Base-by-base conservation (phyloP, 2,888 invertebrate species). In the Therioaphis trifolii region DNA sequence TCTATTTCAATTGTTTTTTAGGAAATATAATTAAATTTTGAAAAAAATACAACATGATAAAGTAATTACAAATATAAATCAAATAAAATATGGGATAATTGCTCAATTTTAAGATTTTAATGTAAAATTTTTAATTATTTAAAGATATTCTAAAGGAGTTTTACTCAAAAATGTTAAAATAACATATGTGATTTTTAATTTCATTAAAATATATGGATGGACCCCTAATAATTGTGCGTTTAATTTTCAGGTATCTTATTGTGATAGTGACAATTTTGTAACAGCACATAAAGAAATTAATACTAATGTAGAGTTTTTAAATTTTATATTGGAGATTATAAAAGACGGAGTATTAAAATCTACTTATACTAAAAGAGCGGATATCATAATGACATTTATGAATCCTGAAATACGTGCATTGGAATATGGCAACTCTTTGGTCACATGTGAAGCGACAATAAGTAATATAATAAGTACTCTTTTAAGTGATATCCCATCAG, bases 161-260 rank as follows among this genome's bases (percentile, higher is more conserved):
- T n/a, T n/a, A n/a, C n/a, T n/a, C n/a, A n/a, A n/a, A n/a, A n/a
- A n/a, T n/a, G n/a, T n/a, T n/a, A n/a, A n/a, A n/a, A n/a, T n/a
- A n/a, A n/a, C n/a, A n/a, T n/a, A n/a, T n/a, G n/a, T n/a, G n/a
- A n/a, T n/a, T n/a, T n/a, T n/a, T n/a, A n/a, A n/a, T n/a, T n/a
- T n/a, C n/a, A n/a, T n/a, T n/a, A n/a, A n/a, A n/a, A n/a, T n/a
- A n/a, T n/a, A n/a, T n/a, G n/a, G n/a, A n/a, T n/a, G n/a, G n/a
- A n/a, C n/a, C n/a, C n/a, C n/a, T n/a, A n/a, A n/a, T n/a, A n/a
- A n/a, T n/a, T n/a, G n/a, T n/a, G n/a, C n/a, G n/a, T 27, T 63
- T 18, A 27, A 35, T 66, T 68, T 66, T 40, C 4, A 40, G 66
- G n/a, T 21, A 11, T 66, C 66, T 18, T 66, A 66, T 66, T 66